phyloP scores from a whole-genome alignment of 2,113 vertebrate genomes.

The Corydoras maculifer region DNA sequence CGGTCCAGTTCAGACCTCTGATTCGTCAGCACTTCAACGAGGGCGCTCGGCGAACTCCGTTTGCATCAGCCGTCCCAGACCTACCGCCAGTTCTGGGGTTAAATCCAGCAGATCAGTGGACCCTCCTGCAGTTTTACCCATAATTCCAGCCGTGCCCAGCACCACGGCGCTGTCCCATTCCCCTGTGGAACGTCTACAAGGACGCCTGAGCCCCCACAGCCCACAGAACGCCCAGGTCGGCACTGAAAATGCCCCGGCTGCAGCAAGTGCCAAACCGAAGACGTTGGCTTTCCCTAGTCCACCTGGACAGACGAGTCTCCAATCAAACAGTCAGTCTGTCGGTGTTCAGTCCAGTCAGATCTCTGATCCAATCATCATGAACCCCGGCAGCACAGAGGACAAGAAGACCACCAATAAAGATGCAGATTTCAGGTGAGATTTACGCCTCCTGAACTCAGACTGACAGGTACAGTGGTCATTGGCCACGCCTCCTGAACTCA shows the following conservation, averaged over 20 bases:
- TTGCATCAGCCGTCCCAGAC: conserved; percentile 63
- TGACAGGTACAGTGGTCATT: neutral
- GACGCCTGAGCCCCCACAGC: conserved; percentile 48
- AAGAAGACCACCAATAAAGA: conserved; percentile 46
- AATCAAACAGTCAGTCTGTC: neutral
- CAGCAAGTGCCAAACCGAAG: conserved; percentile 5
- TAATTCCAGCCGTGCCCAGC: conserved; percentile 51
- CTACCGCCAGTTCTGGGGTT: conserved; percentile 51
- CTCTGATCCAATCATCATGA: conserved; percentile 40
- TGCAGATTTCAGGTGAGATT: conserved; percentile 64
- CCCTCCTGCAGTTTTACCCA: conserved; percentile 57
- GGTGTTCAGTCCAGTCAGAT: conserved; percentile 39
- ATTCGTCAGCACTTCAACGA: conserved; percentile 3
- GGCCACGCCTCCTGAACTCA: neutral
- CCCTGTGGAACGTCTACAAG: conserved; percentile 44
- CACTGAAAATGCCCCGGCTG: conserved; percentile 7
- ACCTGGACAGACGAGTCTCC: conserved; percentile 21
- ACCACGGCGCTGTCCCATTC: conserved; percentile 37
- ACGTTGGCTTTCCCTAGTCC: conserved; percentile 13
- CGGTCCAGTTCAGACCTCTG: conserved; percentile 7
- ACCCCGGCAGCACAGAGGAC: conserved; percentile 40
- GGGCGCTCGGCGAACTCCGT: conserved; percentile 13
- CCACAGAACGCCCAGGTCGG: conserved; percentile 39
- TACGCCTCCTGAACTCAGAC: neutral
- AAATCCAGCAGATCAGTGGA: conserved; percentile 46